A percentile compares a stretch with the other conserved stretches of the same genome.
Conservation (phyloP, 2,113 vertebrate genomes). For the Trematocara stigmaticum region DNA sequence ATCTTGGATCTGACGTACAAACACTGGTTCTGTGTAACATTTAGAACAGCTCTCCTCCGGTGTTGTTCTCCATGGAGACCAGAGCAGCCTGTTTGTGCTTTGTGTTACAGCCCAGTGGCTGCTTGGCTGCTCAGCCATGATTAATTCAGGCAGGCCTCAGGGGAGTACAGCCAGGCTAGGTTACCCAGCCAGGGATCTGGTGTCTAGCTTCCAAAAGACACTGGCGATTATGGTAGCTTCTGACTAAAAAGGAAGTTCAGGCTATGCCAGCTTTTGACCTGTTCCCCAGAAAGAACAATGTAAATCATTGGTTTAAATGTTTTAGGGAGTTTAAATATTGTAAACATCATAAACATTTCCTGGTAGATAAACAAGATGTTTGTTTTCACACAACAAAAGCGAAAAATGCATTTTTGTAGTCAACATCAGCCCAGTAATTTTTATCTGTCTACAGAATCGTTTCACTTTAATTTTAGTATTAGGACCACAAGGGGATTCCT, state of each 20-base stretch:
- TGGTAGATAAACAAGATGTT: neutral
- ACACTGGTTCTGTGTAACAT: neutral
- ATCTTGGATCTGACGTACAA: neutral
- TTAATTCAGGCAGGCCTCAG: conserved; percentile 68
- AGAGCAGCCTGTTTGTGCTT: conserved; percentile 52
- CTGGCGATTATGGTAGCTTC: conserved; percentile 22
- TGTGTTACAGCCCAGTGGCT: conserved; percentile 50
- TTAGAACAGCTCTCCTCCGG: neutral
- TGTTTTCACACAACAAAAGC: neutral
- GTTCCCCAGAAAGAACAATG: neutral
- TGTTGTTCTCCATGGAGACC: conserved; percentile 36
- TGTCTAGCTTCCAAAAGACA: conserved; percentile 46
- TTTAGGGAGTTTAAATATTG: neutral
- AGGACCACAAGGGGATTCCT: neutral
- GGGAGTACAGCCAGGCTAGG: conserved; percentile 48
- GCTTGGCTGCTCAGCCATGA: conserved; percentile 61
- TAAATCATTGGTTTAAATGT: neutral
- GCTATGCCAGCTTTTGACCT: neutral
- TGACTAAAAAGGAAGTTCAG: neutral
- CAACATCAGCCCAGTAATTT: neutral
- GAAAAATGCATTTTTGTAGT: neutral
- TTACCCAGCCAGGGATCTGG: conserved; percentile 64
- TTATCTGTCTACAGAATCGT: neutral
- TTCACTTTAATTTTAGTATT: neutral
- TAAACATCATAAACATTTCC: neutral